Conservation (phyloP, 2,888 invertebrate genomes). For the Trichogramma dendrolimi region DNA sequence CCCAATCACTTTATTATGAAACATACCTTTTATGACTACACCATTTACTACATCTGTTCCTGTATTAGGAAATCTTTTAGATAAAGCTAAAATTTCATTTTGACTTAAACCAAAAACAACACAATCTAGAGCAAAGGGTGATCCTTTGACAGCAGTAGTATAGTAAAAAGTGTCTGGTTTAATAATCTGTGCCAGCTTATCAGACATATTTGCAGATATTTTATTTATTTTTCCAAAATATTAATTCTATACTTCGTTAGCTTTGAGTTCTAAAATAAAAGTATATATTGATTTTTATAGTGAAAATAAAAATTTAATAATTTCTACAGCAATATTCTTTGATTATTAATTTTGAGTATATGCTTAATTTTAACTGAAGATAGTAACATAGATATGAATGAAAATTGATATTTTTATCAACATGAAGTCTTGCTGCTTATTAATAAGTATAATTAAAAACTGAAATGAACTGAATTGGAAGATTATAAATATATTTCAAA, state of each 20-base stretch:
- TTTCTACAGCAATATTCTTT: not conserved
- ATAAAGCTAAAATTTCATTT: slow-evolving; percentile 67
- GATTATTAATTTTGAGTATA: not conserved
- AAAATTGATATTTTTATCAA: slow-evolving; percentile 6
- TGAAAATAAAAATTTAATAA: not conserved
- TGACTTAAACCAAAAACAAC: slow-evolving; percentile 71
- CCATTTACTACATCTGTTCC: slow-evolving; percentile 68
- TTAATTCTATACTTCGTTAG: slow-evolving; percentile 40
- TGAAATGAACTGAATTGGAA: too few relatives aligned
- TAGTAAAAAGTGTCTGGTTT: slow-evolving; percentile 57
- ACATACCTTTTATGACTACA: slow-evolving; percentile 62
- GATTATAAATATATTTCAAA: too few relatives aligned
- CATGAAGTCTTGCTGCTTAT: not conserved
- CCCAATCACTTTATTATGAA: too few relatives aligned
- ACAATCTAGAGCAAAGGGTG: slow-evolving; percentile 70
- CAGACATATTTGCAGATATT: slow-evolving; percentile 32
- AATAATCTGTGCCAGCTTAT: slow-evolving; percentile 47
- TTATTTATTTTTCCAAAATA: slow-evolving; percentile 17
- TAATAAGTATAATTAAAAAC: slow-evolving; percentile 9
- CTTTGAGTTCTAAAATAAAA: slow-evolving; percentile 44
- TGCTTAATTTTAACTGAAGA: not conserved
- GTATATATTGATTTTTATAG: slow-evolving; percentile 18
- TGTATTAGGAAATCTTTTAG: slow-evolving; percentile 66
- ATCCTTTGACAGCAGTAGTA: slow-evolving; percentile 77
- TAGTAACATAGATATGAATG: too few relatives aligned